Conservation (phyloP, 2,888 invertebrate species). For the Xestobium rufovillosum region DNA sequence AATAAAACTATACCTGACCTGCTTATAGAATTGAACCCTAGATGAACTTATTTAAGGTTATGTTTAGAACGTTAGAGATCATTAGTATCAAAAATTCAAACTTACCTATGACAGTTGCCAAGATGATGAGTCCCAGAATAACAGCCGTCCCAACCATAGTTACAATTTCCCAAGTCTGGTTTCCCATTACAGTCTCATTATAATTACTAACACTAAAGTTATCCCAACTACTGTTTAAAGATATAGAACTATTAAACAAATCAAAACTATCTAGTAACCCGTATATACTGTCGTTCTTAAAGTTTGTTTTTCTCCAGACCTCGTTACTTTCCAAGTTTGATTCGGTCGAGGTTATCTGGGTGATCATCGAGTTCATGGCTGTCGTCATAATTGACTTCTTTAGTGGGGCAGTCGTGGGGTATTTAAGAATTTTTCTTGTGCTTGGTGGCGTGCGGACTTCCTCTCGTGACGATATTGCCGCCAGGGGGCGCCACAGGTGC, state of each 20-base stretch:
- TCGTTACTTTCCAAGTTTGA: constrained; percentile 26
- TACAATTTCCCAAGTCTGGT: constrained; percentile 49
- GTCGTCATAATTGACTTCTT: constrained; percentile 12
- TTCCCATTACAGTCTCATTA: constrained; percentile 40
- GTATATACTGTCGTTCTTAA: constrained; percentile 28
- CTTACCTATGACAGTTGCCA: constrained; percentile 58
- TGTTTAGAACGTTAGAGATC: no score
- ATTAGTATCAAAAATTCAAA: no score
- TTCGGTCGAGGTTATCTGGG: constrained; percentile 7
- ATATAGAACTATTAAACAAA: background rate
- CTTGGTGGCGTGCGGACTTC: constrained; percentile 18
- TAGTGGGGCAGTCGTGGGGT: background rate
- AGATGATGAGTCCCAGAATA: constrained; percentile 52
- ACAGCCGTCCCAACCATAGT: constrained; percentile 56
- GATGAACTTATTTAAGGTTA: no score
- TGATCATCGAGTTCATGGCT: constrained; percentile 13
- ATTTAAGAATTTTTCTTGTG: background rate
- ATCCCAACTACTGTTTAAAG: constrained; percentile 11
- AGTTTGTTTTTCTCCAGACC: constrained; percentile 33
- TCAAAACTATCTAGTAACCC: background rate
- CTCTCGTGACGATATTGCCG: constrained; percentile 30
- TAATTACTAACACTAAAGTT: constrained; percentile 14
- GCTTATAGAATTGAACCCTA: no score
- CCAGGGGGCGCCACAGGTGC: constrained; percentile 33
- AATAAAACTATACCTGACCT: no score